These are phyloP conservation scores for Cyclopterus lumpus DNA, from an alignment of 2,797 vertebrate species.

Conservation along the genomic window DNA sequence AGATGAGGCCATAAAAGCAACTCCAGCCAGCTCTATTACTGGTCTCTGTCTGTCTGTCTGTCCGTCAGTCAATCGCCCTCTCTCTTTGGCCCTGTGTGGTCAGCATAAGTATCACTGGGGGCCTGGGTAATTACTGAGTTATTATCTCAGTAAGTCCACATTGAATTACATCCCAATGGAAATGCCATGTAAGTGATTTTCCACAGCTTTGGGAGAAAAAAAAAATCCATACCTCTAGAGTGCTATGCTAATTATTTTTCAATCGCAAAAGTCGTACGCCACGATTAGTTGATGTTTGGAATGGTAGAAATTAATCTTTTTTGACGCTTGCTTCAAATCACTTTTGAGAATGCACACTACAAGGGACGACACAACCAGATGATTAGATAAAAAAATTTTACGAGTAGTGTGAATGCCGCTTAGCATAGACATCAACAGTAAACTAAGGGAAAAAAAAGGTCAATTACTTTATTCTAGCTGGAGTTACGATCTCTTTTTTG, in stretches of 20 bases:
- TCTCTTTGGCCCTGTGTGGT: constrained; percentile 47
- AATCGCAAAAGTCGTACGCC: constrained; percentile 44
- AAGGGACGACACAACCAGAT: constrained; percentile 15
- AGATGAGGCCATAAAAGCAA: constrained; percentile 73
- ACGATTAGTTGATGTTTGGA: constrained; percentile 43
- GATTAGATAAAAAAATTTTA: constrained; percentile 32
- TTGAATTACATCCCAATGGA: constrained; percentile 66
- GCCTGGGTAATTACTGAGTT: constrained; percentile 59
- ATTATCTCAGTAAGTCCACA: constrained; percentile 66
- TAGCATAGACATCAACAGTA: constrained; percentile 11
- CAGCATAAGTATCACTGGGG: constrained; percentile 57
- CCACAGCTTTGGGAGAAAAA: constrained; percentile 14
- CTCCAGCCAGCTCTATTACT: constrained; percentile 62
- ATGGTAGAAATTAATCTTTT: constrained; percentile 47
- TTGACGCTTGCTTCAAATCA: constrained; percentile 28
- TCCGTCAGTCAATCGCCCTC: constrained; percentile 29
- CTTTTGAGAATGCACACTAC: constrained; percentile 32
- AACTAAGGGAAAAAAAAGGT: not conserved
- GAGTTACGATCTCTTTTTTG: not conserved
- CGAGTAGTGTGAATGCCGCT: not conserved
- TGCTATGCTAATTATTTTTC: constrained; percentile 69
- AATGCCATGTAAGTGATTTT: constrained; percentile 68
- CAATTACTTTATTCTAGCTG: not conserved
- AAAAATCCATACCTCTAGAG: constrained; percentile 48
- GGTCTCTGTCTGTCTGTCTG: constrained; percentile 48